Evolutionary conservation across 2,113 vertebrate species (phyloP).

Genomic region (Rhinoderma darwinii): DNA sequence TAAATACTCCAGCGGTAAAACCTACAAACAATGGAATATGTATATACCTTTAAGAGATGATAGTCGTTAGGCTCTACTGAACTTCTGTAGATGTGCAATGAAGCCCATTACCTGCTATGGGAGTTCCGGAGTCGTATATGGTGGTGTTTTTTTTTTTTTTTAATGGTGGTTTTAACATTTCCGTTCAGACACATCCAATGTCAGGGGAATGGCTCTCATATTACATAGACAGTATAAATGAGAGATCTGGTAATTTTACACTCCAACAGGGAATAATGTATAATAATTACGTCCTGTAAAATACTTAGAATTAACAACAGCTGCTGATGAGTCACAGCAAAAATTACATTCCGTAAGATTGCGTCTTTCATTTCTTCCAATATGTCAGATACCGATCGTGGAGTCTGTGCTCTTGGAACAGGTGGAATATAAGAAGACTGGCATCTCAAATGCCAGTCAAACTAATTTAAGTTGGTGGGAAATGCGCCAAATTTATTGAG

Average conservation of each 20-base stretch:
- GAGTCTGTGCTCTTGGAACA: too few relatives aligned
- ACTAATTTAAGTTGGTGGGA: too few relatives aligned
- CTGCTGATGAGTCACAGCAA: not conserved
- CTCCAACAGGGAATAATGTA: not conserved
- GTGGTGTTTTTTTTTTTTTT: too few relatives aligned
- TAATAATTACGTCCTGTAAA: not conserved
- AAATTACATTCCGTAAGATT: not conserved
- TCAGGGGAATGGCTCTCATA: not conserved
- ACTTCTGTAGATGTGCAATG: not conserved
- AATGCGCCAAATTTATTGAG: too few relatives aligned
- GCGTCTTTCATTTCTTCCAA: not conserved
- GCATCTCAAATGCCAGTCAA: too few relatives aligned
- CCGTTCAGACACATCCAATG: conserved; percentile 10
- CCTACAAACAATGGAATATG: not conserved
- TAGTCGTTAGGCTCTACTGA: not conserved
- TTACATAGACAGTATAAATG: not conserved
- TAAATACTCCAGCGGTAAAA: too few relatives aligned
- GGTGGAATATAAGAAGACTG: too few relatives aligned
- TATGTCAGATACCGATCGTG: too few relatives aligned
- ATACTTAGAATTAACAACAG: not conserved
- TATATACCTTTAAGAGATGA: not conserved
- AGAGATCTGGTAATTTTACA: conserved; percentile 1
- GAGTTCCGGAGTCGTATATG: not conserved
- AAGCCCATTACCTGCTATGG: not conserved
- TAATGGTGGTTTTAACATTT: not conserved